A percentile compares a stretch with the other conserved stretches of the same genome.
These are phyloP conservation scores for Araneus ventricosus DNA, from an alignment of 1,140 invertebrate genomes.

Conservation along the genomic window DNA sequence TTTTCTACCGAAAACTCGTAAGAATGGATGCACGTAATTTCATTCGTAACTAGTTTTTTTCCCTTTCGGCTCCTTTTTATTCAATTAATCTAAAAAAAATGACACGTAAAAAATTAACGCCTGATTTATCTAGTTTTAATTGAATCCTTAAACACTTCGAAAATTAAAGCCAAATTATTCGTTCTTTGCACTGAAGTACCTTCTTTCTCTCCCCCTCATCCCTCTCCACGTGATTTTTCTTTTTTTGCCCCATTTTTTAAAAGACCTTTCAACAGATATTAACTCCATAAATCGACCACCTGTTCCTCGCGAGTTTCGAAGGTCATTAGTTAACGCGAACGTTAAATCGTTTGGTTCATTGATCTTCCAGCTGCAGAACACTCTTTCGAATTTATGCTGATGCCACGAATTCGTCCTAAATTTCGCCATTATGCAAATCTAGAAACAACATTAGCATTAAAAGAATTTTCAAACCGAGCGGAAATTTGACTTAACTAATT, in stretches of 20 bases:
- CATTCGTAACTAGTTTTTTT: too few relatives aligned
- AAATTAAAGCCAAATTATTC: too few relatives aligned
- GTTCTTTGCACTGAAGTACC: too few relatives aligned
- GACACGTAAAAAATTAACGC: too few relatives aligned
- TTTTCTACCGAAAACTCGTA: too few relatives aligned
- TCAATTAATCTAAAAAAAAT: too few relatives aligned
- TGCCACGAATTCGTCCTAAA: not conserved
- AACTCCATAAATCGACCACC: constrained; percentile 5
- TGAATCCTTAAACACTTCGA: too few relatives aligned
- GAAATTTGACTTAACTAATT: too few relatives aligned
- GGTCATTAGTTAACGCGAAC: not conserved
- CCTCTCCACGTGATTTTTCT: not conserved
- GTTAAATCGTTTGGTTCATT: constrained; percentile 19
- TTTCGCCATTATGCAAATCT: not conserved
- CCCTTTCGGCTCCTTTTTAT: too few relatives aligned
- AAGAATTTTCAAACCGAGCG: not conserved
- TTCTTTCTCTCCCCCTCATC: too few relatives aligned
- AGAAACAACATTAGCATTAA: not conserved
- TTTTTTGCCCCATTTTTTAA: not conserved
- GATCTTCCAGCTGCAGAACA: not conserved
- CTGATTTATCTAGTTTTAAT: too few relatives aligned
- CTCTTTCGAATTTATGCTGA: not conserved
- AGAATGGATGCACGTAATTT: too few relatives aligned
- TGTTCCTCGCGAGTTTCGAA: not conserved
- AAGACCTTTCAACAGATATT: not conserved